Conservation (phyloP, 2,113 vertebrate species). For the Caracal caracal region DNA sequence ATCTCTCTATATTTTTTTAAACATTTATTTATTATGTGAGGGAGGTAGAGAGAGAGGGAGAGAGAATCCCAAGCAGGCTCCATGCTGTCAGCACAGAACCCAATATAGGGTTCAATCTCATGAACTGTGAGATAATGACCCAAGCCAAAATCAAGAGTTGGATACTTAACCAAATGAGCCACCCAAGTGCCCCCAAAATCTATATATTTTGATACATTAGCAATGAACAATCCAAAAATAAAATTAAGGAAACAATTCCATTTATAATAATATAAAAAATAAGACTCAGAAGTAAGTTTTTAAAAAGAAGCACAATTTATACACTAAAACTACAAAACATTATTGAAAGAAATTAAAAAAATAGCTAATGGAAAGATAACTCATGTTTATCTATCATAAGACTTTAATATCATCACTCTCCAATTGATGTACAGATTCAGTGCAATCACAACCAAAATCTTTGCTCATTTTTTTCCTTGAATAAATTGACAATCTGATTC, state of each 20-base stretch:
- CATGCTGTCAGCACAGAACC: too few relatives aligned
- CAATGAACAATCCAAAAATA: neutral
- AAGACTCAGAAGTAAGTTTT: too few relatives aligned
- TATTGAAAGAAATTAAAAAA: neutral
- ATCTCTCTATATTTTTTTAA: neutral
- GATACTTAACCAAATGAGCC: too few relatives aligned
- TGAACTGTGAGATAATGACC: too few relatives aligned
- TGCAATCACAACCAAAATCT: neutral
- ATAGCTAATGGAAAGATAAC: neutral
- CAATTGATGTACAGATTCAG: neutral
- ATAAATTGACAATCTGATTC: neutral
- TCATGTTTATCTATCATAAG: neutral
- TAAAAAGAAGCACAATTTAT: neutral
- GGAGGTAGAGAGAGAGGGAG: too few relatives aligned
- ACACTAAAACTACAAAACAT: neutral
- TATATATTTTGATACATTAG: neutral
- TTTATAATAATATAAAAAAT: neutral
- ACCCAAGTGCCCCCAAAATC: neutral
- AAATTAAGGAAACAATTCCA: neutral
- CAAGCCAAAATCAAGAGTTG: too few relatives aligned
- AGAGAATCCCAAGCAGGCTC: too few relatives aligned
- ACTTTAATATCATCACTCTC: neutral
- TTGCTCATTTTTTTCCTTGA: neutral
- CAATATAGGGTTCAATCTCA: too few relatives aligned
- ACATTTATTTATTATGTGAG: too few relatives aligned